Evolutionary conservation across 2,113 vertebrate species (phyloP).

Genomic region (Gymnorhina tibicen): DNA sequence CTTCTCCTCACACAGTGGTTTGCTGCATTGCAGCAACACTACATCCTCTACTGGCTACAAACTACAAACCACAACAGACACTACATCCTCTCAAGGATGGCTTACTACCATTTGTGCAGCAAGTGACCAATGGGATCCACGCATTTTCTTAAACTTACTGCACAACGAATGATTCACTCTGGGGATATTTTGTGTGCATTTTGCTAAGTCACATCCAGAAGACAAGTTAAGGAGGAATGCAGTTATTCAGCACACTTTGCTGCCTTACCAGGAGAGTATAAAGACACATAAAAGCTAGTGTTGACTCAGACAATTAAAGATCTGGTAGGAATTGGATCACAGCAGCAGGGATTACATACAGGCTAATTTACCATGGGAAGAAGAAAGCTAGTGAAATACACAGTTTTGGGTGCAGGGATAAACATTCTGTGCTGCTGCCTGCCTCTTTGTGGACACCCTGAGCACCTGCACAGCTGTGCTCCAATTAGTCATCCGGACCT

Average conservation of each 20-base stretch:
- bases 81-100: background rate
- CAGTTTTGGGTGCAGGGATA: background rate
- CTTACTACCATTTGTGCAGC: background rate
- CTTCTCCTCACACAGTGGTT: background rate
- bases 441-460: background rate
- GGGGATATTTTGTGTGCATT: background rate
- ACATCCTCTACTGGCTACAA: background rate
- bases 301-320: background rate
- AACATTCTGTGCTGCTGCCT: background rate
- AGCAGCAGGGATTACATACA: background rate
- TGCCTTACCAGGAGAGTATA: background rate
- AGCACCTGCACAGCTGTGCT: accelerated
- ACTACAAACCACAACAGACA: background rate
- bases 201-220: background rate
- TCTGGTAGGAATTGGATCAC: background rate
- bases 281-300: background rate
- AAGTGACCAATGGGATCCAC: background rate
- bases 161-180: background rate
- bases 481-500: background rate
- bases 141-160: background rate
- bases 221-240: background rate
- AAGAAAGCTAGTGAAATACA: background rate
- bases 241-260: background rate
- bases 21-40: background rate
- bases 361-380: background rate